Percentiles rank a stretch among this genome's conserved stretches.
Conservation (phyloP, 2,888 invertebrate species). For the Frankliniella fusca region DNA sequence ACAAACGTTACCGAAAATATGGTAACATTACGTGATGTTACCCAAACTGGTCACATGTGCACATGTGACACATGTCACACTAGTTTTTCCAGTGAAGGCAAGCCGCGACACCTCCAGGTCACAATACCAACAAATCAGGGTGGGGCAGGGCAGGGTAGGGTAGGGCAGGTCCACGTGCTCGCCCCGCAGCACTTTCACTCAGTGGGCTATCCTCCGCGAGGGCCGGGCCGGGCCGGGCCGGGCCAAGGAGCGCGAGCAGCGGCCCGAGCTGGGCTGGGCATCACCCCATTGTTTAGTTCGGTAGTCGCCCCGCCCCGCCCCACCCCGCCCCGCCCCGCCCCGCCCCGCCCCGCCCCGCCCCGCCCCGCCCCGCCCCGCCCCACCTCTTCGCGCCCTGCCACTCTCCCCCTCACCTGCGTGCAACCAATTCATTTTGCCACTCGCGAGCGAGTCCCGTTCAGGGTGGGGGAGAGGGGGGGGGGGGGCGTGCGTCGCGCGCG, state of each 20-base stretch:
- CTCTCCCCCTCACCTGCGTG: neutral
- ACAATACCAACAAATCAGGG: too few species aligned
- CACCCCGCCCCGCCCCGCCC: neutral
- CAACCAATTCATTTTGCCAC: neutral
- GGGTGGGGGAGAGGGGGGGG: conserved; percentile 29
- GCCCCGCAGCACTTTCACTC: neutral
- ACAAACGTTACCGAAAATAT: too few species aligned
- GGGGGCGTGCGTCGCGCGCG: neutral
- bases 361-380: conserved; percentile 4
- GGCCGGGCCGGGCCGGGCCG: neutral
- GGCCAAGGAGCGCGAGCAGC: neutral
- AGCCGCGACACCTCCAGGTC: too few species aligned
- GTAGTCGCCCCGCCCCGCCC: neutral
- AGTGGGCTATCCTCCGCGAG: too few species aligned
- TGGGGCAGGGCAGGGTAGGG: neutral
- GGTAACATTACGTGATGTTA: too few species aligned
- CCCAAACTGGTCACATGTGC: too few species aligned
- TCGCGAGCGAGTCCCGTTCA: neutral
- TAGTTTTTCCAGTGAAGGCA: too few species aligned
- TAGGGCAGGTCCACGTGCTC: neutral
- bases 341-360: conserved; percentile 1
- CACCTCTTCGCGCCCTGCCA: too few species aligned
- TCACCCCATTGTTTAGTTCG: too few species aligned
- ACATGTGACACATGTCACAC: too few species aligned
- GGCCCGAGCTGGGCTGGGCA: neutral